phyloP scores from a whole-genome alignment of 1,140 invertebrate genomes.

The Meloidogyne chitwoodi region DNA sequence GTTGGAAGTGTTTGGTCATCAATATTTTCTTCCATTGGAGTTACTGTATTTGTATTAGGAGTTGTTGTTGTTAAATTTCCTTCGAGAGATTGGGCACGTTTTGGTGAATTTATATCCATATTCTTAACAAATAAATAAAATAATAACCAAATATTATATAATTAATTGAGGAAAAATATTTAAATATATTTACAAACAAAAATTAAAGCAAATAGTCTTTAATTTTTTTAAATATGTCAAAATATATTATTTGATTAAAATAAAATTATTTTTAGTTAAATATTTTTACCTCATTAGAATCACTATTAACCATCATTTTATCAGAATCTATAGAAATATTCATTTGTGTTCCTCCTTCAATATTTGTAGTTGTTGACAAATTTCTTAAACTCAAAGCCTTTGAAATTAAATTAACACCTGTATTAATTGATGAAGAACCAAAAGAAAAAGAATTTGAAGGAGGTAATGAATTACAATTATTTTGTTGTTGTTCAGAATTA shows the following conservation, averaged over 20 bases:
- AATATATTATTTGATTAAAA: too few species aligned
- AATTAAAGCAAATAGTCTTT: too few species aligned
- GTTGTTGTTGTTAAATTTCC: slow-evolving; percentile 1
- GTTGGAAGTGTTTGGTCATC: not conserved
- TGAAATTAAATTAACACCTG: not conserved
- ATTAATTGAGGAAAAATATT: too few species aligned
- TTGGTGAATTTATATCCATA: slow-evolving; percentile 32
- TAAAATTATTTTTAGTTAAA: too few species aligned
- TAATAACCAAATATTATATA: too few species aligned
- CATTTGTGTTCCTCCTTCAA: not conserved
- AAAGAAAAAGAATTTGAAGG: not conserved
- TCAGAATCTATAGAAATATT: not conserved
- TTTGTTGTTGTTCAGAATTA: not conserved
- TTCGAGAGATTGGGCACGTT: slow-evolving; percentile 46
- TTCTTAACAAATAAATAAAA: not conserved
- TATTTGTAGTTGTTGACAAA: not conserved
- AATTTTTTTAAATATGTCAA: too few species aligned
- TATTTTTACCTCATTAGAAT: not conserved
- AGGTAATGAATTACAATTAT: slow-evolving; percentile 2
- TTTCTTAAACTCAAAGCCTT: not conserved
- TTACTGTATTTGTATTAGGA: not conserved
- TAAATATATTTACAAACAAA: too few species aligned
- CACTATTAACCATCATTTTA: not conserved
- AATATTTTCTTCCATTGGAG: not conserved
- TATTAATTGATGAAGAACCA: not conserved